Evolutionary conservation across 2,888 invertebrate species (phyloP).

Genomic region (Baronia brevicornis): DNA sequence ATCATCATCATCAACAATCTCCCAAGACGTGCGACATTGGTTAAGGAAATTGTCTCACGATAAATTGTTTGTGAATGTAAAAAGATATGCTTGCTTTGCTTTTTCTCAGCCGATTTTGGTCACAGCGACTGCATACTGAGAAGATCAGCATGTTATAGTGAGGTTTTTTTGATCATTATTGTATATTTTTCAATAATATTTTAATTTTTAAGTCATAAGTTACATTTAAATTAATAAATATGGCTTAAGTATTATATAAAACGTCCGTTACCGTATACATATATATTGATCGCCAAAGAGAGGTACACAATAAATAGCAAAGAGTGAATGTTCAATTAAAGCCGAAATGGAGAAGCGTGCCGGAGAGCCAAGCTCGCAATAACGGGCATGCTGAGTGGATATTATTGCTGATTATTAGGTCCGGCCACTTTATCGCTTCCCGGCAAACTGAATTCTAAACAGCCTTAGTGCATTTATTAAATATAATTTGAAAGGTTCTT

Average conservation of each 20-base stretch:
- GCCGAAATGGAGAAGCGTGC: slow-evolving; percentile 27
- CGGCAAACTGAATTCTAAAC: slow-evolving; percentile 42
- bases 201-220: not conserved
- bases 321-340: slow-evolving; percentile 43
- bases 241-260: not conserved
- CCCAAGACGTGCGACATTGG: too few relatives aligned
- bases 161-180: too few relatives aligned
- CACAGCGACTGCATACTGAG: too few relatives aligned
- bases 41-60: too few relatives aligned
- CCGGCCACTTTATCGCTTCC: slow-evolving; percentile 31
- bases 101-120: too few relatives aligned
- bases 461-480: too few relatives aligned
- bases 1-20: too few relatives aligned
- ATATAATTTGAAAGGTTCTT: too few relatives aligned
- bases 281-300: slow-evolving; percentile 1
- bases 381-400: slow-evolving; percentile 33
- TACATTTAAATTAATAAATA: not conserved
- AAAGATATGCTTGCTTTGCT: too few relatives aligned
- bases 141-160: too few relatives aligned
- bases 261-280: not conserved
- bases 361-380: slow-evolving; percentile 27
- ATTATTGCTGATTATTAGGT: slow-evolving; percentile 44
- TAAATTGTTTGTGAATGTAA: too few relatives aligned
- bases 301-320: slow-evolving; percentile 22
- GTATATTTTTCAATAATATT: too few relatives aligned